phyloP scores from a whole-genome alignment of 2,113 vertebrate species.

The Hydrochoerus hydrochaeris region DNA sequence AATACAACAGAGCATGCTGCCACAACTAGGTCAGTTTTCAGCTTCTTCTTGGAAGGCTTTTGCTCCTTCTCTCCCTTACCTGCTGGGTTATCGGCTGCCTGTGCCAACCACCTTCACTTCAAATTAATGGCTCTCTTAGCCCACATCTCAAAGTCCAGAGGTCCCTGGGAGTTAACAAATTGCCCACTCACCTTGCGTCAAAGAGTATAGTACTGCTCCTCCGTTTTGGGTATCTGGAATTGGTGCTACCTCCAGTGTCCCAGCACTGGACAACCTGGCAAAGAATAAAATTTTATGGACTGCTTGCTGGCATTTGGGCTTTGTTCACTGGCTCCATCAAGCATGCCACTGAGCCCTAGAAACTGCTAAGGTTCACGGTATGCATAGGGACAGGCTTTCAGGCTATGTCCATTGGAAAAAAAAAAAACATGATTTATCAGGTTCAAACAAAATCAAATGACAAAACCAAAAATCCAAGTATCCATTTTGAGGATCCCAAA shows the following conservation, averaged over 20 bases:
- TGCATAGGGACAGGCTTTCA: not conserved
- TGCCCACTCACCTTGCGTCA: slow-evolving; percentile 40
- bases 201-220: not conserved
- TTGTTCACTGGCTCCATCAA: not conserved
- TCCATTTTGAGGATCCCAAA: not conserved
- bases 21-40: slow-evolving; percentile 79
- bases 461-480: slow-evolving; percentile 33
- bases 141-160: slow-evolving; percentile 75
- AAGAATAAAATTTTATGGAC: not conserved
- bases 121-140: slow-evolving; percentile 66
- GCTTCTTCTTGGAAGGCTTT: slow-evolving; percentile 81
- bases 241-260: not conserved
- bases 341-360: not conserved
- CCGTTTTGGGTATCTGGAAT: slow-evolving; percentile 35
- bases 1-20: slow-evolving; percentile 53
- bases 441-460: slow-evolving; percentile 29
- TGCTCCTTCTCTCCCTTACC: slow-evolving; percentile 57
- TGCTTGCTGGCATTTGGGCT: slow-evolving; percentile 44
- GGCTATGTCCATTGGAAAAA: not conserved
- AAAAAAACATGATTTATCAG: slow-evolving; percentile 45
- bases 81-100: slow-evolving; percentile 52
- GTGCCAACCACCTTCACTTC: slow-evolving; percentile 70
- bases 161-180: slow-evolving; percentile 73
- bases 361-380: not conserved
- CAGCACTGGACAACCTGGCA: slow-evolving; percentile 23